Evolutionary conservation across 2,797 vertebrate species (phyloP).

Genomic region (Furcifer pardalis): DNA sequence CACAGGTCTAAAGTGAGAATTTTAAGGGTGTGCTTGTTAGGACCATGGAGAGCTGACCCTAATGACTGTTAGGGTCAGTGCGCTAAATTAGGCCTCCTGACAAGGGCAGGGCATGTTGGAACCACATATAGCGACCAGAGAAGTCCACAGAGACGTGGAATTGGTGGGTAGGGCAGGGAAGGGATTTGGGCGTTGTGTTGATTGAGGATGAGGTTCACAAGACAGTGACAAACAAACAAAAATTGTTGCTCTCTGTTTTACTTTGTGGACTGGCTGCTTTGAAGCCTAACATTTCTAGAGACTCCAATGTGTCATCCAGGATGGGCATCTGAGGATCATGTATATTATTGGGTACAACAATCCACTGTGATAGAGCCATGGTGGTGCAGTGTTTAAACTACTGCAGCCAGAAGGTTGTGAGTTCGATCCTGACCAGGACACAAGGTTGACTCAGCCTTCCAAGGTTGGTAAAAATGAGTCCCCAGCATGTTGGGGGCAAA

Average conservation of each 20-base stretch:
- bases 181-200: neutral
- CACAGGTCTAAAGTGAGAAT: no score
- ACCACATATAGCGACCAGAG: neutral
- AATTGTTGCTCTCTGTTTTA: neutral
- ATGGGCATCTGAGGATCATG: neutral
- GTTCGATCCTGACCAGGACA: no score
- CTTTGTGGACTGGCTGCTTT: neutral
- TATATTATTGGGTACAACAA: neutral
- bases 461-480: no score
- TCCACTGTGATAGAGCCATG: no score
- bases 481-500: no score
- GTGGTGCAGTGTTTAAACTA: no score
- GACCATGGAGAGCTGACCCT: neutral
- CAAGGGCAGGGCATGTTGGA: neutral
- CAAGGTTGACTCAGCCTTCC: no score
- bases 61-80: neutral
- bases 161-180: neutral
- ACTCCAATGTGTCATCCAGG: neutral
- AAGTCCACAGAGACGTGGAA: neutral
- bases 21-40: no score
- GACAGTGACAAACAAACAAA: neutral
- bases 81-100: neutral
- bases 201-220: no score
- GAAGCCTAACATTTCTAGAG: neutral
- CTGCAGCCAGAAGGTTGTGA: no score